Conservation (phyloP, 2,113 vertebrate genomes). For the Nansenia antarctica region DNA sequence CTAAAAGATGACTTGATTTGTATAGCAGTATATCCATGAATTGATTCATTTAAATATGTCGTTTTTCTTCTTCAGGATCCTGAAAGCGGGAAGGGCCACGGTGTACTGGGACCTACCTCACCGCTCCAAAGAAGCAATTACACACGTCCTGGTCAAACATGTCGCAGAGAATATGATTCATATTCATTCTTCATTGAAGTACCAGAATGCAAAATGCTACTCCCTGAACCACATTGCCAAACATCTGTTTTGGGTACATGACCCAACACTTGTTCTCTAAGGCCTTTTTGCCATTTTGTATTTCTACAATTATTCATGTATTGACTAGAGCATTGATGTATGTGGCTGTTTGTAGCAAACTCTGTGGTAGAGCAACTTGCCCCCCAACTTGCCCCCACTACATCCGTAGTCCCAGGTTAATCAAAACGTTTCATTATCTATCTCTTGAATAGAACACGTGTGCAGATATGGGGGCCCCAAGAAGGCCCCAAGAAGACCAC, state of each 20-base stretch:
- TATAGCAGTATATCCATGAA: neutral
- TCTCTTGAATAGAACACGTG: conserved; percentile 46
- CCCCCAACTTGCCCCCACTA: no score
- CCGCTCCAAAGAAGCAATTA: conserved; percentile 66
- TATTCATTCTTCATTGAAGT: no score
- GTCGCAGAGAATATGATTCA: conserved; percentile 54
- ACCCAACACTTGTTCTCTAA: neutral
- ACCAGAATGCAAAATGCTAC: conserved; percentile 70
- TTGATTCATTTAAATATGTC: neutral
- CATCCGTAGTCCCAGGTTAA: no score
- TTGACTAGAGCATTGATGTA: no score
- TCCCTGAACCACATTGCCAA: conserved; percentile 81
- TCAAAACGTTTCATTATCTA: neutral
- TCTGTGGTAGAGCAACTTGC: no score
- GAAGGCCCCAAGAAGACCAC: no score
- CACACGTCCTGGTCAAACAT: conserved; percentile 81
- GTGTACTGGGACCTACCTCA: conserved; percentile 69
- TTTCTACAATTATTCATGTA: neutral
- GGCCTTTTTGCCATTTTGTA: neutral
- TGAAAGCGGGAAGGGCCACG: conserved; percentile 86
- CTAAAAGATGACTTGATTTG: no score
- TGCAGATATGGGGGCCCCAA: conserved; percentile 24
- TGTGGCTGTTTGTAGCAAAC: no score
- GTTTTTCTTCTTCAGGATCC: conserved; percentile 76
- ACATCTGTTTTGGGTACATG: conserved; percentile 89